Evolutionary conservation across 1,140 invertebrate genomes (phyloP), one percentile per base, ranked within the genome.

Genomic region (Monochamus saltuarius): DNA sequence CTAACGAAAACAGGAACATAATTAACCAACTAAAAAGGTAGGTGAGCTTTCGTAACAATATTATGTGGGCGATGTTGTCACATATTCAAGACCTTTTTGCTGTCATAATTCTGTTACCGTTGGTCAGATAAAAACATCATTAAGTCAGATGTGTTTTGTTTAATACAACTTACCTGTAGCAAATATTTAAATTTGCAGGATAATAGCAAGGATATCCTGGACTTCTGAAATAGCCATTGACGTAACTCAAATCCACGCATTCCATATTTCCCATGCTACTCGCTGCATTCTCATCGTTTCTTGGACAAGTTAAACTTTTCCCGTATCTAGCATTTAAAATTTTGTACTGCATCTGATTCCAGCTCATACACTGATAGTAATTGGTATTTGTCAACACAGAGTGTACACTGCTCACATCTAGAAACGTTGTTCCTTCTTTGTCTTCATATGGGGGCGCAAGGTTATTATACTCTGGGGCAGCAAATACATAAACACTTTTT

Each of bases 81-180:
- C n/a, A n/a, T n/a, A n/a, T n/a, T n/a, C n/a, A n/a, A n/a, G n/a
- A n/a, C n/a, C n/a, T n/a, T n/a, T n/a, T n/a, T n/a, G n/a, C n/a
- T n/a, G n/a, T n/a, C n/a, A n/a, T n/a, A n/a, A n/a, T n/a, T n/a
- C n/a, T n/a, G n/a, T n/a, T n/a, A n/a, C n/a, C n/a, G n/a, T n/a
- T n/a, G n/a, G n/a, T n/a, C n/a, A n/a, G n/a, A n/a, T n/a, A n/a
- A n/a, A n/a, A n/a, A n/a, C n/a, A n/a, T n/a, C n/a, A n/a, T n/a
- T n/a, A n/a, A n/a, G n/a, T n/a, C n/a, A n/a, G n/a, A n/a, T n/a
- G n/a, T n/a, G n/a, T n/a, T n/a, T n/a, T n/a, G n/a, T n/a, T n/a
- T n/a, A n/a, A n/a, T n/a, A n/a, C n/a, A n/a, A n/a, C n/a, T 56
- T 63, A 73, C 72, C 71, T 68, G 54, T 74, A 75, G 60, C 73